Evolutionary conservation across 2,797 vertebrate genomes (phyloP).

Genomic region (Acanthiza pusilla): DNA sequence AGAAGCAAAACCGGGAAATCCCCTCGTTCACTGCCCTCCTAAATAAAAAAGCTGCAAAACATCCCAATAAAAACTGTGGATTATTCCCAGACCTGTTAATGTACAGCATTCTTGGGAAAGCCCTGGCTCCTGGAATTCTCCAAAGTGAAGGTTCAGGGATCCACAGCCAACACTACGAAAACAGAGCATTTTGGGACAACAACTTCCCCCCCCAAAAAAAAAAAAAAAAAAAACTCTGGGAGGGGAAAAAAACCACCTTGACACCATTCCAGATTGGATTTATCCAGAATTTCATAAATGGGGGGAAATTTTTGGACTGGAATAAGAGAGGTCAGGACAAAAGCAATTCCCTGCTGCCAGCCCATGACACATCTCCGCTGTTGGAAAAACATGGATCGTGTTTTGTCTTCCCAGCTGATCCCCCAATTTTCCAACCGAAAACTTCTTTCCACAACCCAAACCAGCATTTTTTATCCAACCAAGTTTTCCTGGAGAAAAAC

Average conservation of each 20-base stretch:
- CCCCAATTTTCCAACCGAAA: background rate
- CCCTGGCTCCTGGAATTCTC: background rate
- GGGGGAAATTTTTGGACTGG: background rate
- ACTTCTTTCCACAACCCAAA: background rate
- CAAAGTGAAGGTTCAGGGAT: background rate
- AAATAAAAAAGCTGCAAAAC: background rate
- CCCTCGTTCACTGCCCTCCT: background rate
- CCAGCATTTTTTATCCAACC: background rate
- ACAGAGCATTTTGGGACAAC: accelerated
- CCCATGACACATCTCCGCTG: background rate
- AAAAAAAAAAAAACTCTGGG: background rate
- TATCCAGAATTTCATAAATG: background rate
- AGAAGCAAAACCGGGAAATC: background rate
- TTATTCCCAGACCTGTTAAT: background rate
- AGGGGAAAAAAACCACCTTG: background rate
- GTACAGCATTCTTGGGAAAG: background rate
- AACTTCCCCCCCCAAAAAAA: too few species aligned
- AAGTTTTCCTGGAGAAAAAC: background rate
- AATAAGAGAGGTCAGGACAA: background rate
- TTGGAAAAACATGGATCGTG: background rate
- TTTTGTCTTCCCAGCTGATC: background rate
- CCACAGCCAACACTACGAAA: accelerated
- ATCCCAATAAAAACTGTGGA: accelerated
- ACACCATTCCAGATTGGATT: background rate
- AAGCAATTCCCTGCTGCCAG: background rate